These are phyloP conservation scores for Noctua janthina DNA, from an alignment of 2,888 invertebrate genomes.

Conservation along the genomic window DNA sequence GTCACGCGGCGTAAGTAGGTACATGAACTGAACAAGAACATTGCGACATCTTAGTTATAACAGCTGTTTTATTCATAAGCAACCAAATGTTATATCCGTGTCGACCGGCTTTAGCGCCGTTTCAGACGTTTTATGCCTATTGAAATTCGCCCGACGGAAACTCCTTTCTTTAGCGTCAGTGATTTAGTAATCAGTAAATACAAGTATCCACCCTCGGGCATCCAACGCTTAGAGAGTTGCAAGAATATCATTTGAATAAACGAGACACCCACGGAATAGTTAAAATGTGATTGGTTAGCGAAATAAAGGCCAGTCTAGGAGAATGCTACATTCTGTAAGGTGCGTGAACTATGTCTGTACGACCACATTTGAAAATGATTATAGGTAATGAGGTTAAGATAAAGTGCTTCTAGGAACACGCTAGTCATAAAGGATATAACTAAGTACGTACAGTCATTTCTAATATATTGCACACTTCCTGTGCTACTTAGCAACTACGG, in stretches of 20 bases:
- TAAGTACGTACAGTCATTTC: constrained; percentile 15
- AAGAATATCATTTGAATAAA: constrained; percentile 66
- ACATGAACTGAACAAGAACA: constrained; percentile 51
- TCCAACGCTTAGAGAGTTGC: constrained; percentile 61
- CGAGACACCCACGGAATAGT: constrained; percentile 61
- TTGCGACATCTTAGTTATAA: constrained; percentile 72
- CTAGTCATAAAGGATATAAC: constrained; percentile 31
- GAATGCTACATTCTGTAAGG: constrained; percentile 15
- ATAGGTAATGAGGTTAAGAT: constrained; percentile 14
- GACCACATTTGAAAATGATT: constrained; percentile 24
- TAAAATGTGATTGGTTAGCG: constrained; percentile 50
- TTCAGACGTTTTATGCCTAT: constrained; percentile 23
- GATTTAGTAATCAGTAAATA: constrained; percentile 55
- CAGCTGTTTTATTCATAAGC: constrained; percentile 75
- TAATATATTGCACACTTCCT: constrained; percentile 56
- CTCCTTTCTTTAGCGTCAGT: constrained; percentile 46
- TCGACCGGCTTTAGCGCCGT: constrained; percentile 48
- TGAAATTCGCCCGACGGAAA: constrained; percentile 23
- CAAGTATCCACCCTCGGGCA: constrained; percentile 49
- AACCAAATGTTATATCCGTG: constrained; percentile 57
- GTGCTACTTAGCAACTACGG: constrained; percentile 14
- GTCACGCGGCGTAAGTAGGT: constrained; percentile 64
- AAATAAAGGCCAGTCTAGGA: constrained; percentile 47
- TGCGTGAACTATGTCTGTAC: constrained; percentile 12
- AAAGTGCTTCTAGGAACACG: constrained; percentile 25